Evolutionary conservation across 1,140 invertebrate genomes (phyloP).

Genomic region (Cheumatopsyche charites): DNA sequence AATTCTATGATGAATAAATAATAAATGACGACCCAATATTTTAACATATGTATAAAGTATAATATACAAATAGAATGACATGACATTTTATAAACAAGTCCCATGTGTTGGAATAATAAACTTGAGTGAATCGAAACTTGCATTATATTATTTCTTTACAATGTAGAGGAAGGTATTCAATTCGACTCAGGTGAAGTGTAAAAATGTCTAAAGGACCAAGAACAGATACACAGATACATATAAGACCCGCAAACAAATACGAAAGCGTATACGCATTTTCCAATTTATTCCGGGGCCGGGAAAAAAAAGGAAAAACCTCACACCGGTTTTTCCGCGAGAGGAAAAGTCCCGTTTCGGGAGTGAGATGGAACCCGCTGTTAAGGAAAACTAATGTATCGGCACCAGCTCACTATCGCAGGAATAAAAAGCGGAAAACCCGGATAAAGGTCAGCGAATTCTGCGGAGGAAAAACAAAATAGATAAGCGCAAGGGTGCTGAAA

Average conservation of each 20-base stretch:
- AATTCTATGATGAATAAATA: too few relatives aligned
- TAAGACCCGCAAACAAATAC: background rate
- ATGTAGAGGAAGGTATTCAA: conserved; percentile 16
- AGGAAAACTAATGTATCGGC: conserved; percentile 37
- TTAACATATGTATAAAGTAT: too few relatives aligned
- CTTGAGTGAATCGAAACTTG: background rate
- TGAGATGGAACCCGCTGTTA: conserved; percentile 16
- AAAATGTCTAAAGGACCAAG: conserved; percentile 19
- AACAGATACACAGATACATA: background rate
- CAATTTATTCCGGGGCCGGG: conserved; percentile 11
- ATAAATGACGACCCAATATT: too few relatives aligned
- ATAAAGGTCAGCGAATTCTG: background rate
- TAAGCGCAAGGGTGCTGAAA: background rate
- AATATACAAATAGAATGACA: conserved; percentile 5
- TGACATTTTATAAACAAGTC: background rate
- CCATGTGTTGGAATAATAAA: background rate
- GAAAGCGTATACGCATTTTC: conserved; percentile 14
- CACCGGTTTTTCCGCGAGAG: background rate
- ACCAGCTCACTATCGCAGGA: conserved; percentile 8
- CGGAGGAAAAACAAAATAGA: background rate
- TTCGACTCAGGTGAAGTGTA: conserved; percentile 27
- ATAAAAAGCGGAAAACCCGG: conserved; percentile 29
- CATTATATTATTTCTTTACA: conserved; percentile 15
- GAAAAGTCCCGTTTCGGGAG: conserved; percentile 6
- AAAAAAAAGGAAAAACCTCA: too few relatives aligned